Base-by-base conservation (phyloP, 2,888 invertebrate genomes). In the Cordilura impudica region DNA sequence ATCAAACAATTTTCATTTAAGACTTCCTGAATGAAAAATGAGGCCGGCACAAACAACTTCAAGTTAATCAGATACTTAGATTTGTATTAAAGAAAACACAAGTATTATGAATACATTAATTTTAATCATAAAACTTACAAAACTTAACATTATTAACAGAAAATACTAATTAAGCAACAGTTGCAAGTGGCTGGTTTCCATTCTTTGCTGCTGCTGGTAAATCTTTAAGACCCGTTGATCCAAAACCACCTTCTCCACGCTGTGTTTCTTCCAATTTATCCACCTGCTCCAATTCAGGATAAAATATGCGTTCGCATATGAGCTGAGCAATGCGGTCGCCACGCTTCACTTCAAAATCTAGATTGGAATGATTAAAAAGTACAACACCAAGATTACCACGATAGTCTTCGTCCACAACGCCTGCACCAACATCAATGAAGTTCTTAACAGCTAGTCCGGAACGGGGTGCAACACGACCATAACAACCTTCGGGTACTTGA, bases 261-360 rank as follows among this genome's bases (percentile, higher is more conserved):
- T 92, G 92, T 0, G 98, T 99, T 19, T 94, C 92, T 23, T 94
- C 93, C 79, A 99, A 90, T 69, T 92, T 92, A 87, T 94, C 89
- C 12, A 93, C 93, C 91, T 98, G 96, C 85, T 93, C 90, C 8
- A 98, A 87, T 21, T 94, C 94, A 0, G 98, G 97, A 85, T 97
- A 95, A 84, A 91, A 94, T 78, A 99, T 97, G 85, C 92, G 93
- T 90, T 99, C 98, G 88, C 98, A 98, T 77, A n/a, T n/a, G 3
- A 99, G 91, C 87, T 99, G 99, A 6, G 99, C 99, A 85, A 99
- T 95, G 54, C 99, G 93, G 86, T 99, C 99, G 1, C 99, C 99
- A 84, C 93, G 93, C 72, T 94, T 93, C 0, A 89, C 94, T 82
- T 91, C 90, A 87, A 99, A 99, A 47, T 95, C 94, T 35, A 90